Percentiles rank a stretch among this genome's conserved stretches.
Evolutionary conservation across 2,797 vertebrate species (phyloP).

Genomic region (Apogon talboti): DNA sequence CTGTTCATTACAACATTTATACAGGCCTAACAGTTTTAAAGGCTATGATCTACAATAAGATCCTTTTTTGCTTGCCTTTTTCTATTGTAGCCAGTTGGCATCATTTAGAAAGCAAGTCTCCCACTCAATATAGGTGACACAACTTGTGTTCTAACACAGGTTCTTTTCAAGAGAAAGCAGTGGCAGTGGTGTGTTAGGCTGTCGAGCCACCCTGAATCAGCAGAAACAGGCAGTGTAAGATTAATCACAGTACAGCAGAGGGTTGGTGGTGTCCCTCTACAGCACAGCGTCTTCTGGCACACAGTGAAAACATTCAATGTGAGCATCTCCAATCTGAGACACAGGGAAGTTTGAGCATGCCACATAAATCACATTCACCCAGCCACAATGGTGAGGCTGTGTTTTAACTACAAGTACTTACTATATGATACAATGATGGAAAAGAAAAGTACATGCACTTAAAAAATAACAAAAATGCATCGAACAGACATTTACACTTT

Average conservation of each 20-base stretch:
- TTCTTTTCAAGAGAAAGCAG: constrained; percentile 23
- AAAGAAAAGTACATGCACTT: background rate
- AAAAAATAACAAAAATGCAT: constrained; percentile 11
- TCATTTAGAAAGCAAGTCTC: constrained; percentile 1
- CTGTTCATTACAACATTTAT: too few species aligned
- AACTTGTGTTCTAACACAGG: constrained; percentile 21
- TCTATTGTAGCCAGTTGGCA: background rate
- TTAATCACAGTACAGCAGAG: constrained; percentile 58
- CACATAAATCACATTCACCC: constrained; percentile 50
- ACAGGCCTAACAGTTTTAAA: too few species aligned
- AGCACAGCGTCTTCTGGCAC: constrained; percentile 29
- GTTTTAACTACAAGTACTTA: constrained; percentile 2
- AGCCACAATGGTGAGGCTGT: constrained; percentile 33
- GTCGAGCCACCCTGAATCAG: constrained; percentile 57
- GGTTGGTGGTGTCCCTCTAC: constrained; percentile 35
- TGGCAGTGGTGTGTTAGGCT: constrained; percentile 10
- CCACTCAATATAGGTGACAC: constrained; percentile 1
- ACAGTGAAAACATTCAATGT: constrained; percentile 49
- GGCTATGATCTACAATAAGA: too few species aligned
- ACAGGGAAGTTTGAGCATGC: constrained; percentile 23
- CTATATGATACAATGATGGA: constrained; percentile 1
- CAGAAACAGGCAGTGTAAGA: constrained; percentile 48
- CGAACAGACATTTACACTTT: constrained; percentile 9
- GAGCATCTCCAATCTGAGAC: constrained; percentile 22
- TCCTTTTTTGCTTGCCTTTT: background rate